Evolutionary conservation across 2,888 invertebrate species (phyloP).

Genomic region (Argynnis bischoffii): DNA sequence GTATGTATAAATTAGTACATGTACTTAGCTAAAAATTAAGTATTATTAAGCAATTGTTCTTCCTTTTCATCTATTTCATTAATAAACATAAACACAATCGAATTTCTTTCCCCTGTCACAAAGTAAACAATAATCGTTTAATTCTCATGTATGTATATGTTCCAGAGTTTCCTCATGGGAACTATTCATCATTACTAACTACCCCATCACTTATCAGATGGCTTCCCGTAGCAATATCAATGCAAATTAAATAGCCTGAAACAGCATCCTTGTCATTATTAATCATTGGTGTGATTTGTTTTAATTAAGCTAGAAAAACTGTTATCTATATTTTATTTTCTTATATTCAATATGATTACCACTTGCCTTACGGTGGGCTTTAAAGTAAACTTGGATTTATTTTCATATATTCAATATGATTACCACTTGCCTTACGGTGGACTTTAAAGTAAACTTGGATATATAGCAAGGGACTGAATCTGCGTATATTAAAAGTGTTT

Average conservation of each 20-base stretch:
- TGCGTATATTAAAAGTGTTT: not conserved
- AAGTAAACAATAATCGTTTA: conserved; percentile 1
- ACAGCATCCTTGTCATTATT: not conserved
- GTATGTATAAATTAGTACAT: no score
- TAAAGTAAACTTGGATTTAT: not conserved
- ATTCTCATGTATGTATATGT: conserved; percentile 4
- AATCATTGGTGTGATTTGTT: not conserved
- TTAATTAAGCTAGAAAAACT: no score
- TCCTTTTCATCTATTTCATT: no score
- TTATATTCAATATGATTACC: no score
- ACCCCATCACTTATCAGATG: conserved; percentile 24
- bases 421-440: no score
- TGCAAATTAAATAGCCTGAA: conserved; percentile 18
- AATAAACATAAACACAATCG: no score
- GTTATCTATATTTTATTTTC: no score
- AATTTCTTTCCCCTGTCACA: not conserved
- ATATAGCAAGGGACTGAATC: not conserved
- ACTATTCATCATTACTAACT: conserved; percentile 30
- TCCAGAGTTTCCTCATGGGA: conserved; percentile 7
- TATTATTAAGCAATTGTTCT: no score
- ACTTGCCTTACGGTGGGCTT: not conserved
- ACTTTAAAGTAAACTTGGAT: not conserved
- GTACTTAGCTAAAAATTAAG: no score
- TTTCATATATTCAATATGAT: no score
- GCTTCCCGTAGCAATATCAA: conserved; percentile 20